Evolutionary conservation across 2,888 invertebrate species (phyloP), one percentile per base, ranked within the genome.

Genomic region (Argynnis bischoffii): DNA sequence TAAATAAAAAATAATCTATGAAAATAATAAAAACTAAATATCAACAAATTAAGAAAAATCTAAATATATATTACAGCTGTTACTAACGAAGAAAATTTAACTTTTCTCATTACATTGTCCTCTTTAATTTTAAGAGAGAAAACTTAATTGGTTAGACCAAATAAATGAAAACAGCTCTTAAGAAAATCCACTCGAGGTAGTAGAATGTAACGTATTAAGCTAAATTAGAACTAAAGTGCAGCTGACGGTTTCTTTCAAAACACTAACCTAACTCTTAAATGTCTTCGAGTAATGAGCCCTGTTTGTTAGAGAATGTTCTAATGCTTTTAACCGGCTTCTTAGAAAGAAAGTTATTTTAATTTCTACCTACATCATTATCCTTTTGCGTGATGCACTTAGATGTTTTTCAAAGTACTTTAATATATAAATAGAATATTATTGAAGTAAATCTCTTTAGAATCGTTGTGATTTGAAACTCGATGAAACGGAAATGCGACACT

Each of bases 281-380:
- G 41, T 61, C 15, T 61, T 61, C 31, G 15, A 61, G 50, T 61
- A 61, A 61, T 51, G 61, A 61, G 41, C 51, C 35, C 51, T 31
- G 35, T 53, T 53, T 35, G 18, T 41, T 41, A 1, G 35, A 41
- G 35, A 41, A 41, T 26, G 4, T 26, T 26, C 4, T 26, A 26
- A 26, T 41, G 35, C 11, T 41, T 11, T 41, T 41, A 35, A 41
- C 35, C 35, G 11, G 11, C 11, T 41, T 41, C 35, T 8, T 11
- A 35, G 35, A 41, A 41, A 41, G 35, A 41, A 41, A 41, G 35
- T 41, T 41, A 41, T 41, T 11, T 41, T 41, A 41, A 41, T 41
- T 41, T 11, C 35, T 41, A 41, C 8, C 11, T 41, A 41, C 11
- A 26, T 26, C 26, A 26, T 26, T 26, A 26, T 26, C 0, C 26